Conservation (phyloP, 2,888 invertebrate species). For the Glaucopsyche alexis region DNA sequence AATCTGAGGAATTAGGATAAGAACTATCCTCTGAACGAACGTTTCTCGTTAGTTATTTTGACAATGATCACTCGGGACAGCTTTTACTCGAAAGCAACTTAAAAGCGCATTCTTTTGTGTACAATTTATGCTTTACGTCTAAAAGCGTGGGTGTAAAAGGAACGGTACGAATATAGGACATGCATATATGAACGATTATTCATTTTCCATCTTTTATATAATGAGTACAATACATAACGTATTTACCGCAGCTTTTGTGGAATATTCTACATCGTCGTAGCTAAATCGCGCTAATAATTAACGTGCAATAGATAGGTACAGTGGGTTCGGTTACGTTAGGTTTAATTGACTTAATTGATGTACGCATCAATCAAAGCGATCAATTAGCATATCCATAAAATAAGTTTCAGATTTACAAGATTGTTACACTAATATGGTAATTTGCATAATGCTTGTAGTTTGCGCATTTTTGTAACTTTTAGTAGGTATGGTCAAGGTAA, state of each 20-base stretch:
- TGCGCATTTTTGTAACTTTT: too few species aligned
- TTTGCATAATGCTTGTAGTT: too few species aligned
- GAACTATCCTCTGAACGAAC: neutral
- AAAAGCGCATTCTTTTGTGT: slow-evolving; percentile 43
- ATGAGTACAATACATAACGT: slow-evolving; percentile 9
- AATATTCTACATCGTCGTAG: neutral
- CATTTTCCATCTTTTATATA: slow-evolving; percentile 17
- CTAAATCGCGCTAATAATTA: neutral
- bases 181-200: slow-evolving; percentile 24
- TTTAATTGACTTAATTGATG: neutral
- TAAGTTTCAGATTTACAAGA: too few species aligned
- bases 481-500: too few species aligned
- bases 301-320: neutral
- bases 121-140: slow-evolving; percentile 34
- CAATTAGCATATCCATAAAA: too few species aligned
- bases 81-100: slow-evolving; percentile 43
- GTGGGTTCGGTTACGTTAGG: neutral
- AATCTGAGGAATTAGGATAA: neutral
- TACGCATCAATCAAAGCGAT: too few species aligned
- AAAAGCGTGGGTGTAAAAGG: slow-evolving; percentile 29
- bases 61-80: slow-evolving; percentile 40
- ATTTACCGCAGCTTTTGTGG: neutral
- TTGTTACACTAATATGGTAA: too few species aligned
- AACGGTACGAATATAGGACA: slow-evolving; percentile 24
- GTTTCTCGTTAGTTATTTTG: slow-evolving; percentile 38